phyloP scores from a whole-genome alignment of 2,888 invertebrate species.

The Leptura quadrifasciata region DNA sequence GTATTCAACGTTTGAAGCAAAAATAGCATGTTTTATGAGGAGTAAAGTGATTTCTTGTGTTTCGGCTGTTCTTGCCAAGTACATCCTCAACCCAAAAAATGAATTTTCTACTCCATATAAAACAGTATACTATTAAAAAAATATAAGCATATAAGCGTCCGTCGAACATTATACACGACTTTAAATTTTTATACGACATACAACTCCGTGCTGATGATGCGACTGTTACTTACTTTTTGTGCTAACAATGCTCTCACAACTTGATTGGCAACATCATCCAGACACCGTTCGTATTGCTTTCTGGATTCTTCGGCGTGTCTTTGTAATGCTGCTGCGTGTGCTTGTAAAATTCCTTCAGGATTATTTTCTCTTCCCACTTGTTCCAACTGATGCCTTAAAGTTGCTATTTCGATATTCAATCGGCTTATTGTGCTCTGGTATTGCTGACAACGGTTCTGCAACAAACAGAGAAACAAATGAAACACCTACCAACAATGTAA shows the following conservation, averaged over 20 bases:
- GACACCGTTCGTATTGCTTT: slow-evolving; percentile 85
- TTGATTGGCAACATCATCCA: slow-evolving; percentile 90
- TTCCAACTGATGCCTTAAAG: slow-evolving; percentile 79
- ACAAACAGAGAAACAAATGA: background rate
- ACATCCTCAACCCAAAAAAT: too few species aligned
- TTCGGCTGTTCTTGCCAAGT: too few species aligned
- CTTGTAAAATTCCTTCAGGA: slow-evolving; percentile 76
- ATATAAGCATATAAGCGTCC: too few species aligned
- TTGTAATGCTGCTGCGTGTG: slow-evolving; percentile 79
- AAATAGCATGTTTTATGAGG: too few species aligned
- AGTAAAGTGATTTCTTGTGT: too few species aligned
- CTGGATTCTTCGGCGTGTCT: slow-evolving; percentile 81
- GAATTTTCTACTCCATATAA: too few species aligned
- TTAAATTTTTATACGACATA: too few species aligned
- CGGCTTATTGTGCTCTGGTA: slow-evolving; percentile 82
- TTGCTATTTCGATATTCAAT: slow-evolving; percentile 82
- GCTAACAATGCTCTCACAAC: slow-evolving; percentile 88
- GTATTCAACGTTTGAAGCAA: too few species aligned
- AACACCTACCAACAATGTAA: too few species aligned
- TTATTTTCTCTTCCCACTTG: slow-evolving; percentile 73
- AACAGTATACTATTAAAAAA: too few species aligned
- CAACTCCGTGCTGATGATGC: too few species aligned
- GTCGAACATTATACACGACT: too few species aligned
- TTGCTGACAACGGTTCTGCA: slow-evolving; percentile 83
- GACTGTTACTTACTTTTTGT: slow-evolving; percentile 83